Base-by-base conservation (phyloP, 2,113 vertebrate species). In the Lutjanus erythropterus region DNA sequence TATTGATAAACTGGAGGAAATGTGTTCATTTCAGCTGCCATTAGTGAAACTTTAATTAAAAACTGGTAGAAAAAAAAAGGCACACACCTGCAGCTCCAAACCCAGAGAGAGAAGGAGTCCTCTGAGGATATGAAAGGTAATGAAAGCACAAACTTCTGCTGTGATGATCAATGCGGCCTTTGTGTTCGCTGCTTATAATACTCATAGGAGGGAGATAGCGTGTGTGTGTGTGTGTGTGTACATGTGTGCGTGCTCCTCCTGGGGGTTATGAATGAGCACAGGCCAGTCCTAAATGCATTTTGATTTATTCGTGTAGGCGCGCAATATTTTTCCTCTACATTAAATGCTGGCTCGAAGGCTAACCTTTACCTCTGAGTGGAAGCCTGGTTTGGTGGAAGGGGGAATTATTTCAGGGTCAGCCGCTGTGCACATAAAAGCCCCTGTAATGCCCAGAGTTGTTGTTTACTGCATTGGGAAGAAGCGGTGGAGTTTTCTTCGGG, bases 371-470 rank as follows among this genome's bases (percentile, higher is more conserved):
- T 76, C 74, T n/a, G 50, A 87, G 80, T 82, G 49, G 46, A 77
- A 76, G 75, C 53, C 41, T 42, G 27, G 50, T 82, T 85, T 49
- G 56, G 71, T 78, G 76, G 62, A 84, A 59, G 47, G n/a, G 56
- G 65, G 59, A 75, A 86, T 88, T 78, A 81, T 90, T 88, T 84
- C 75, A 88, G 77, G 86, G 89, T 92, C 86, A 90, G 80, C 76
- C 11, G 31, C 64, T 39, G 60, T 72, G 74, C 70, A 82, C 84
- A 77, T 89, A 76, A 88, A 86, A 88, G 56, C 62, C 41, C 62
- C 66, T 37, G 41, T 72, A 47, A 86, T 86, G 71, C 78, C 60
- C 56, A n/a, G 50, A 82, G 66, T 69, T 71, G 50, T 73, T 82
- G 78, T 91, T 89, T 78, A 75, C 80, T 72, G 41, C 61, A 23